Conservation (phyloP, 2,888 invertebrate genomes). For the Alloscopus bannaensis region DNA sequence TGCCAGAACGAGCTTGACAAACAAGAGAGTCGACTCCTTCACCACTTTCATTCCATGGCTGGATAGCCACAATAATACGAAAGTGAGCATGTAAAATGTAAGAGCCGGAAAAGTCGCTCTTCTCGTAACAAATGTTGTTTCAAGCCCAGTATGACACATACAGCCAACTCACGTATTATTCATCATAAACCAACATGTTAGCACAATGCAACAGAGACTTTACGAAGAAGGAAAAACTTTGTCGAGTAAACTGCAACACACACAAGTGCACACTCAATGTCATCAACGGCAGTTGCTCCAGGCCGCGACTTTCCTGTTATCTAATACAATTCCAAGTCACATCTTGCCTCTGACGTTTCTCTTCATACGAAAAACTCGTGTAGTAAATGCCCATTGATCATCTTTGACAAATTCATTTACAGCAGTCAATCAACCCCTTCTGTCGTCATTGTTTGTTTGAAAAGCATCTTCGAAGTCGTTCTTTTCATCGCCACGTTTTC, state of each 20-base stretch:
- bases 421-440: conserved; percentile 53
- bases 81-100: conserved; percentile 20
- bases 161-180: conserved; percentile 42
- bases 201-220: conserved; percentile 41
- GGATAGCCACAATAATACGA: conserved; percentile 24
- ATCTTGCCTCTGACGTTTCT: neutral
- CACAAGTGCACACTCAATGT: no score
- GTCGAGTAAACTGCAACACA: neutral
- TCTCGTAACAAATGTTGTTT: conserved; percentile 46
- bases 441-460: no score
- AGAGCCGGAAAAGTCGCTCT: conserved; percentile 54
- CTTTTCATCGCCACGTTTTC: conserved; percentile 24
- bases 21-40: neutral
- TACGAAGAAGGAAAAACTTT: conserved; percentile 18
- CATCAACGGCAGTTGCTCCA: conserved; percentile 2
- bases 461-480: no score
- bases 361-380: neutral
- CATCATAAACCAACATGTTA: conserved; percentile 22
- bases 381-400: conserved; percentile 59
- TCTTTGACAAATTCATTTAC: conserved; percentile 69
- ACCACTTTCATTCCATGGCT: conserved; percentile 16
- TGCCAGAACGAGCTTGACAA: neutral
- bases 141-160: conserved; percentile 29
- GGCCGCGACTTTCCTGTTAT: neutral
- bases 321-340: no score